Evolutionary conservation across 2,797 vertebrate genomes (phyloP).

Genomic region (Melanotaenia maccullochi): DNA sequence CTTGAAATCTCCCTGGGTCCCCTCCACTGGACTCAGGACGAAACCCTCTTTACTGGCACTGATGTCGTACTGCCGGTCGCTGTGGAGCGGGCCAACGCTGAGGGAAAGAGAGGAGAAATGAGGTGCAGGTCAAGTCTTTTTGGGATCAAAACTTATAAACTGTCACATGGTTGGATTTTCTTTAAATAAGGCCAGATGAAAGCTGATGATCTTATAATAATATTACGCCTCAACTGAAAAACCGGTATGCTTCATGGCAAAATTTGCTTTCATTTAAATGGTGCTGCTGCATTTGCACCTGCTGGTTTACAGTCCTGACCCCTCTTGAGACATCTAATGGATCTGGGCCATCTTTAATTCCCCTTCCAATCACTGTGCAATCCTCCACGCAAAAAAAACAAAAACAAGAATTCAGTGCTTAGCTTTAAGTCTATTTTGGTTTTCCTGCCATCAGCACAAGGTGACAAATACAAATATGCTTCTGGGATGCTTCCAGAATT

Average conservation of each 20-base stretch:
- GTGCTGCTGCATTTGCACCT: not conserved
- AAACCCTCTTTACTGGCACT: slow-evolving; percentile 95
- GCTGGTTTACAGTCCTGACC: not conserved
- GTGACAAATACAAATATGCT: not conserved
- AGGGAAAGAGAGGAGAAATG: not conserved
- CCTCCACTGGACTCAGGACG: slow-evolving; percentile 91
- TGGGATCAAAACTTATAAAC: too few relatives aligned
- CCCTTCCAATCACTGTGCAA: not conserved
- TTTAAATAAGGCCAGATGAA: too few relatives aligned
- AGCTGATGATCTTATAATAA: too few relatives aligned
- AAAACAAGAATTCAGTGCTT: not conserved
- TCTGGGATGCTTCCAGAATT: not conserved
- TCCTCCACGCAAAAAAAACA: not conserved
- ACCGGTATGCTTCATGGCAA: not conserved
- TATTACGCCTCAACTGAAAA: not conserved
- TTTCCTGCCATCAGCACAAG: not conserved
- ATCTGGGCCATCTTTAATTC: slow-evolving; percentile 1
- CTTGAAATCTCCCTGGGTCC: slow-evolving; percentile 92
- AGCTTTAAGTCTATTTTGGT: not conserved
- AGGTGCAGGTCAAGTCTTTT: too few relatives aligned
- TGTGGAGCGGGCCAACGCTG: slow-evolving; percentile 96
- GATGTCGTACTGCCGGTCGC: slow-evolving; percentile 91
- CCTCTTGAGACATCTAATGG: slow-evolving; percentile 1
- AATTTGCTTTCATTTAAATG: not conserved
- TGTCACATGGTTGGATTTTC: too few relatives aligned